Base-by-base conservation (phyloP, 2,113 vertebrate genomes). In the Stictonetta naevosa region DNA sequence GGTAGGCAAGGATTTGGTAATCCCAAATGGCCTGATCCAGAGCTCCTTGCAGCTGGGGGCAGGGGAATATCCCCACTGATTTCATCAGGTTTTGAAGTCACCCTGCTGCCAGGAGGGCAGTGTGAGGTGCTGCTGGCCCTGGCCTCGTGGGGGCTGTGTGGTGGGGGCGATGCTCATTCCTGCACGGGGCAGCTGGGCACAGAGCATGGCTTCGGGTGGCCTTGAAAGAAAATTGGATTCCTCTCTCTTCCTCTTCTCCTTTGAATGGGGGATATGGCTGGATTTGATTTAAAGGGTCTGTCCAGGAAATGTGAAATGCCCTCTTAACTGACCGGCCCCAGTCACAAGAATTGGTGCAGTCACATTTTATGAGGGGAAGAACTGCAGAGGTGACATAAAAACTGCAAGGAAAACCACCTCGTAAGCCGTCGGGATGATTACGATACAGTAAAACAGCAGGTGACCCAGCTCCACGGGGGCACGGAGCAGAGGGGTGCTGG, bases 321-420 rank as follows among this genome's bases (percentile, higher is more conserved):
- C 46, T 48, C 63, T 84, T 64, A 83, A 55, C 82, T 96, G 86
- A 72, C 52, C 64, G 59, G 82, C n/a, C 68, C 60, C 8, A 62
- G 13, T 8, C 44, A 59, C 29, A 52, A 53, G 10, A 73, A 78
- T 86, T 90, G 91, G 71, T 94, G 82, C 95, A 97, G 91, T 93
- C 69, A 44, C 73, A 66, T 72, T 88, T 96, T 90, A 77, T 44
- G 73, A 74, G 44, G 44, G 69, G 59, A 21, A 86, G 50, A 95
- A 68, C 34, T 38, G 53, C 48, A 91, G 89, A 90, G 77, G 56
- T 85, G 58, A 59, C 84, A 93, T 19, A 76, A 78, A 90, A 95
- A 58, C 40, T 60, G 79, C 53, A 73, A 79, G 74, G 74, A 56
- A 95, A 80, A 79, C 31, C 28, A 28, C 34, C 16, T 29, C 46